phyloP scores from a whole-genome alignment of 2,888 invertebrate genomes.

The Miltochrista miniata region DNA sequence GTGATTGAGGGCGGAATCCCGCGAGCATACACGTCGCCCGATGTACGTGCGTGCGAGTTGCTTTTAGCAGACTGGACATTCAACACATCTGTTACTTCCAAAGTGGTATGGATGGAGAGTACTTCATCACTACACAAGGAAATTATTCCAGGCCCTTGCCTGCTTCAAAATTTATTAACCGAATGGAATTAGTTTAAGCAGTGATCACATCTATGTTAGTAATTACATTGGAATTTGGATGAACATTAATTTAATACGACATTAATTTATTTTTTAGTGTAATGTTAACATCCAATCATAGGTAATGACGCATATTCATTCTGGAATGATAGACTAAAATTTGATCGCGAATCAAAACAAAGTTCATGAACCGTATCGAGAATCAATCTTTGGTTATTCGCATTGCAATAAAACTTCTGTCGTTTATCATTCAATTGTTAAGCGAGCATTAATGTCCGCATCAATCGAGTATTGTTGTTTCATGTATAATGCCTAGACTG shows the following conservation, averaged over 20 bases:
- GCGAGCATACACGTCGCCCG: conserved; percentile 51
- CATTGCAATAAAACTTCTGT: conserved; percentile 55
- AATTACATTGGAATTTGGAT: conserved; percentile 19
- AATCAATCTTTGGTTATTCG: conserved; percentile 49
- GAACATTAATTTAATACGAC: conserved; percentile 15
- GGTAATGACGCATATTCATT: conserved; percentile 24
- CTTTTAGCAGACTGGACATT: conserved; percentile 71
- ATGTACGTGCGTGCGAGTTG: conserved; percentile 63
- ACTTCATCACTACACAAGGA: conserved; percentile 45
- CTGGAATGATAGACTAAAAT: conserved; percentile 35
- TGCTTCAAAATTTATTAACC: conserved; percentile 29
- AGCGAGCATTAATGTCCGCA: conserved; percentile 59
- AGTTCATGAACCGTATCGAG: conserved; percentile 54
- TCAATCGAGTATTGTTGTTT: conserved; percentile 59
- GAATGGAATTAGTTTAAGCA: conserved; percentile 26
- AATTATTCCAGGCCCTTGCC: conserved; percentile 40
- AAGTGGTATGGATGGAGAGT: conserved; percentile 52
- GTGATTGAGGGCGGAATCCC: conserved; percentile 45
- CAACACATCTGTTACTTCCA: conserved; percentile 59
- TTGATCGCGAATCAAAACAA: conserved; percentile 55
- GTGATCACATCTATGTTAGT: conserved; percentile 23
- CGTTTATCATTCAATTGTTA: conserved; percentile 75
- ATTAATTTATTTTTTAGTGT: conserved; percentile 19
- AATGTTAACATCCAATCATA: conserved; percentile 13
- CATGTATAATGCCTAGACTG: conserved; percentile 31